These are phyloP conservation scores for Cinclus cinclus DNA, from an alignment of 2,113 vertebrate species.

Conservation along the genomic window DNA sequence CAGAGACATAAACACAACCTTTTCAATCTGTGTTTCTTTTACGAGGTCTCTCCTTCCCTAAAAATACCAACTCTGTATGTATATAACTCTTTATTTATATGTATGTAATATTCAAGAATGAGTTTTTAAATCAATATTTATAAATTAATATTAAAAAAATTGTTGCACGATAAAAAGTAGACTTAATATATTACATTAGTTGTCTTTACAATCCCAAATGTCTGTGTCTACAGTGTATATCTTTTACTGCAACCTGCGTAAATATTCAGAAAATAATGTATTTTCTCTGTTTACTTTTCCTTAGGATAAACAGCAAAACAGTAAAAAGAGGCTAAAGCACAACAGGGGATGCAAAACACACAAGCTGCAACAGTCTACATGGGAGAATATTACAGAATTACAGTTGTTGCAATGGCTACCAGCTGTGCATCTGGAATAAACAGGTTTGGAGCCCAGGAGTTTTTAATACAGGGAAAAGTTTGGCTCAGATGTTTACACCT, in stretches of 20 bases:
- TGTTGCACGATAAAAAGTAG: conserved; percentile 39
- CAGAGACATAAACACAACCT: not conserved
- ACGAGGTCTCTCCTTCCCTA: not conserved
- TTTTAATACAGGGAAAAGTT: conserved; percentile 31
- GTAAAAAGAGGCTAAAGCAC: conserved; percentile 59
- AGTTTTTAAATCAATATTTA: conserved; percentile 61
- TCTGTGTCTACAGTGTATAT: not conserved
- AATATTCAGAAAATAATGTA: not conserved
- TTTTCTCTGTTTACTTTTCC: conserved; percentile 58
- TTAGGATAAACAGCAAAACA: conserved; percentile 66
- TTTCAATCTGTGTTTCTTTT: not conserved
- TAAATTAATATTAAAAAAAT: conserved; percentile 63
- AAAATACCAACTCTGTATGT: not conserved
- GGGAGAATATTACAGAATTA: conserved; percentile 64
- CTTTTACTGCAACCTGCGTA: not conserved
- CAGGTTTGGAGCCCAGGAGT: conserved; percentile 15
- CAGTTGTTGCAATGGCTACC: conserved; percentile 51
- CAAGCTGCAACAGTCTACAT: conserved; percentile 35
- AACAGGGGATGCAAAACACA: conserved; percentile 43
- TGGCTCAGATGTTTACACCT: not conserved
- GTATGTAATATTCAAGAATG: conserved; percentile 14
- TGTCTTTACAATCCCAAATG: conserved; percentile 19
- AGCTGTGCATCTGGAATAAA: conserved; percentile 68
- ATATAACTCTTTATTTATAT: conserved; percentile 13
- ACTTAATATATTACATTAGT: not conserved